These are phyloP conservation scores for Thamnophis elegans DNA, from an alignment of 2,797 vertebrate genomes.

Conservation along the genomic window DNA sequence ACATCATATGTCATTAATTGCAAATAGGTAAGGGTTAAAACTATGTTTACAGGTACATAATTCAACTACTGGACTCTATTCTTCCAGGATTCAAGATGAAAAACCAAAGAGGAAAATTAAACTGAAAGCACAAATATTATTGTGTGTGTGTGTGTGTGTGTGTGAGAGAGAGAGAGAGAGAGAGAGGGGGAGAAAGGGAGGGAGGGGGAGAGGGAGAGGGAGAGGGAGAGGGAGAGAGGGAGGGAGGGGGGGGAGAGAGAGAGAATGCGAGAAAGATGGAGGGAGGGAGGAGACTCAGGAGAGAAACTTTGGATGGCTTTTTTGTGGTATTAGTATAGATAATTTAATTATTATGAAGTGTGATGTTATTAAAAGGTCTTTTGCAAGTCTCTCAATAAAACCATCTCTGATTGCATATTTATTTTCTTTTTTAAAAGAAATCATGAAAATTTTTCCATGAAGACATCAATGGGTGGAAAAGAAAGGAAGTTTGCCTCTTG, in stretches of 20 bases:
- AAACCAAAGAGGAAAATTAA: neutral
- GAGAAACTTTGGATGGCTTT: fast-evolving
- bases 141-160: neutral
- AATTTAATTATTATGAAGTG: slow-evolving; percentile 25
- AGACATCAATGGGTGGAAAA: slow-evolving; percentile 13
- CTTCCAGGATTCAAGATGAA: fast-evolving
- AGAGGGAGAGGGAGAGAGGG: neutral
- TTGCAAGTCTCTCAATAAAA: slow-evolving; percentile 35
- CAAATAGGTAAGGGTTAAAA: neutral
- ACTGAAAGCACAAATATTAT: neutral
- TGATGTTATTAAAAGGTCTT: slow-evolving; percentile 29
- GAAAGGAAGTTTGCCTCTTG: slow-evolving; percentile 9
- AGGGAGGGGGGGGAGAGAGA: too few relatives aligned
- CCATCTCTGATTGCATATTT: neutral
- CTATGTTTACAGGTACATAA: neutral
- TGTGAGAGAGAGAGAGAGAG: neutral
- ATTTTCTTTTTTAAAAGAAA: slow-evolving; percentile 14
- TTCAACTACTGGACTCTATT: neutral
- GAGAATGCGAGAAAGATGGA: neutral
- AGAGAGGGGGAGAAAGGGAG: neutral
- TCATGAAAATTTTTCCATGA: neutral
- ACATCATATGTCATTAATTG: neutral
- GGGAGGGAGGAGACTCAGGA: neutral
- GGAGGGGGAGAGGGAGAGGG: neutral
- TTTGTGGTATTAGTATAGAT: slow-evolving; percentile 28